These are phyloP conservation scores for Myrmecophaga tridactyla DNA, from an alignment of 2,113 vertebrate species.

Conservation along the genomic window DNA sequence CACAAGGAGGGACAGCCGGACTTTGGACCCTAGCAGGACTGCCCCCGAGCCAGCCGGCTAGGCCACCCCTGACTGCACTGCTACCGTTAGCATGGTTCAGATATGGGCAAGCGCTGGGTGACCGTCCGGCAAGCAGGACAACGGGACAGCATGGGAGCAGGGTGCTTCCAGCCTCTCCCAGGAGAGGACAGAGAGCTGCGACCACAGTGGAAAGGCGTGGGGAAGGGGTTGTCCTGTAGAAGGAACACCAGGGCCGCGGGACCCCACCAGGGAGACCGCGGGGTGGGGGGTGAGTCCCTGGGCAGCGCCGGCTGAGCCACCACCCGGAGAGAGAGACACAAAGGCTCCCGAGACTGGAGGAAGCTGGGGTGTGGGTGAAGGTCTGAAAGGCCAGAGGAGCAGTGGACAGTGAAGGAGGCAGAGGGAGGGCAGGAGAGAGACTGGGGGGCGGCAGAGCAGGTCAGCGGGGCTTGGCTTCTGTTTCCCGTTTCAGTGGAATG, in stretches of 20 bases:
- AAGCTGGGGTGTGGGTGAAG: too few species aligned
- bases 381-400: too few species aligned
- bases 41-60: background rate
- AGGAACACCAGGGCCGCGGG: background rate
- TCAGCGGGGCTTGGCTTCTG: background rate
- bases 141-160: fast-evolving
- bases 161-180: fast-evolving
- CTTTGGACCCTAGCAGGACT: background rate
- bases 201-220: background rate
- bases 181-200: background rate
- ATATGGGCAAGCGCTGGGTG: background rate
- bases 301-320: background rate
- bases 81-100: background rate
- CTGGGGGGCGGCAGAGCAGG: background rate
- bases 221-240: fast-evolving
- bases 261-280: background rate
- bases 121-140: too few species aligned
- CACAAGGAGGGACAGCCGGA: fast-evolving
- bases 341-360: background rate
- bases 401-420: too few species aligned
- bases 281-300: background rate
- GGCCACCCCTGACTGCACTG: fast-evolving
- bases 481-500: background rate
- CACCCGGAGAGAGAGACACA: too few species aligned
- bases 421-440: background rate